phyloP scores from a whole-genome alignment of 2,888 invertebrate genomes.

The Macaria liturata region DNA sequence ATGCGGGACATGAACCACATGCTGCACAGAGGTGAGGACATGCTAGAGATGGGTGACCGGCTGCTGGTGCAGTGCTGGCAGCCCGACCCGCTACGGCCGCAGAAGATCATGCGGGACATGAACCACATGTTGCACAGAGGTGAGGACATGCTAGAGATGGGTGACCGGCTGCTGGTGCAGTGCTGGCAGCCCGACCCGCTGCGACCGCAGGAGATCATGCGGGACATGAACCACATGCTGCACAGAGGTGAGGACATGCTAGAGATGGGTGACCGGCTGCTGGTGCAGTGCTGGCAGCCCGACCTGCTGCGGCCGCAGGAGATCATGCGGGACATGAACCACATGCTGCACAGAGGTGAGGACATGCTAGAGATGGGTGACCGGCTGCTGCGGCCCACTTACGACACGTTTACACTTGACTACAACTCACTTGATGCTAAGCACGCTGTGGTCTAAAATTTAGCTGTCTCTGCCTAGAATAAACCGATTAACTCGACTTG shows the following conservation, averaged over 20 bases:
- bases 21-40: conserved; percentile 85
- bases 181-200: conserved; percentile 92
- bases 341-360: conserved; percentile 88
- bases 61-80: conserved; percentile 92
- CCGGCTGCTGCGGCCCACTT: too few species aligned
- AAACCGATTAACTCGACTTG: too few species aligned
- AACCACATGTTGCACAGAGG: conserved; percentile 90
- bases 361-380: conserved; percentile 79
- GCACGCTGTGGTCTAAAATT: too few species aligned
- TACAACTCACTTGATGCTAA: too few species aligned
- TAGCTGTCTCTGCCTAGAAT: too few species aligned
- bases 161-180: conserved; percentile 87
- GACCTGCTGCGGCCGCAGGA: conserved; percentile 92
- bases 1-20: conserved; percentile 93
- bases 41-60: conserved; percentile 83
- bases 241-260: conserved; percentile 82
- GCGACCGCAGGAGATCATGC: conserved; percentile 93
- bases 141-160: conserved; percentile 69
- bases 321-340: conserved; percentile 93
- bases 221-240: conserved; percentile 91
- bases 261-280: conserved; percentile 85
- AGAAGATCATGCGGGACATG: conserved; percentile 93
- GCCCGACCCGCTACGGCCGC: conserved; percentile 89
- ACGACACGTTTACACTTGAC: too few species aligned
- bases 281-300: conserved; percentile 91